These are phyloP conservation scores for Margaritifera margaritifera DNA, from an alignment of 2,888 invertebrate species.

Conservation along the genomic window DNA sequence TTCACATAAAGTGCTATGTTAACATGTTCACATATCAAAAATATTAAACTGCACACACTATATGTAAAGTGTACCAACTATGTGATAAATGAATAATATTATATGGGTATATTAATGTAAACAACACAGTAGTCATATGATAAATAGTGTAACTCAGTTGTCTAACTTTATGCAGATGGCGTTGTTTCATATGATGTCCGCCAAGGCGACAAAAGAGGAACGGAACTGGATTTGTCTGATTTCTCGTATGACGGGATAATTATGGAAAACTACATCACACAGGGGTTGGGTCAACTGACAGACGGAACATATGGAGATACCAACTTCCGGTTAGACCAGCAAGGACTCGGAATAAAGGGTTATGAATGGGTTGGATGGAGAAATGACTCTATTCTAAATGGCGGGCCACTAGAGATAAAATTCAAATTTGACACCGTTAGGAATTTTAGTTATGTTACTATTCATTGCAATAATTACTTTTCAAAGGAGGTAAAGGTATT, in stretches of 20 bases:
- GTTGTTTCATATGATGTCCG: slow-evolving; percentile 90
- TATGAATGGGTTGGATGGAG: slow-evolving; percentile 95
- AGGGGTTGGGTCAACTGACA: slow-evolving; percentile 87
- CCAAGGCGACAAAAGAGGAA: slow-evolving; percentile 88
- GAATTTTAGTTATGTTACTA: slow-evolving; percentile 87
- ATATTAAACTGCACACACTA: too few species aligned
- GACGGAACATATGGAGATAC: slow-evolving; percentile 87
- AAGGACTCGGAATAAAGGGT: slow-evolving; percentile 78
- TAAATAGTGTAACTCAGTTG: background rate
- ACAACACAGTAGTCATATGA: too few species aligned
- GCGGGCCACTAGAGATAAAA: slow-evolving; percentile 81
- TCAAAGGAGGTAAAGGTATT: slow-evolving; percentile 89
- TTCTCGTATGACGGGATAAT: slow-evolving; percentile 86
- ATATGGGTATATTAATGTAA: too few species aligned
- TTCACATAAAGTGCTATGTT: too few species aligned
- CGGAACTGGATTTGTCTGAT: slow-evolving; percentile 87
- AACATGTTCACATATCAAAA: too few species aligned
- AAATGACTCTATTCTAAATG: slow-evolving; percentile 77
- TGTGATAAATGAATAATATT: too few species aligned
- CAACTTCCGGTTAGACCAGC: slow-evolving; percentile 81
- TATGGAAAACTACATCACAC: slow-evolving; percentile 76
- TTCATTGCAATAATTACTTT: slow-evolving; percentile 90
- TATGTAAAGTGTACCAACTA: too few species aligned
- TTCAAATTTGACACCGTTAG: slow-evolving; percentile 92
- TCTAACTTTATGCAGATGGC: slow-evolving; percentile 78